Percentiles rank a stretch among this genome's conserved stretches.
phyloP scores from a whole-genome alignment of 2,797 vertebrate species.

The Semotilus atromaculatus region DNA sequence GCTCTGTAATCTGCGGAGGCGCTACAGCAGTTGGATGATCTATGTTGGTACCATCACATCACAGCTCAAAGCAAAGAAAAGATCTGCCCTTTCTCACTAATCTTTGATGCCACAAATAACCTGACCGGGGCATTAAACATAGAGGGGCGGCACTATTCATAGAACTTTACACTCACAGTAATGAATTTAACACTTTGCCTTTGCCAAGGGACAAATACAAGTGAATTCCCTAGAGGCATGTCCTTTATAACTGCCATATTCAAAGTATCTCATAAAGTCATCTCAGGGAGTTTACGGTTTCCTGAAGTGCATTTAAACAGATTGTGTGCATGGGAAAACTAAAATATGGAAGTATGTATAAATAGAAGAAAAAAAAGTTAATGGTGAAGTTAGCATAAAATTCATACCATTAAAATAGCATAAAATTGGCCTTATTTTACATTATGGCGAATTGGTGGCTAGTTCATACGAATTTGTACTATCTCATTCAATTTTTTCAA shows the following conservation, averaged over 20 bases:
- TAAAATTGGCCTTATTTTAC: too few species aligned
- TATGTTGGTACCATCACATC: conserved; percentile 79
- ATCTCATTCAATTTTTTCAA: background rate
- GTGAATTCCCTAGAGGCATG: conserved; percentile 31
- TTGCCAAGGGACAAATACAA: conserved; percentile 43
- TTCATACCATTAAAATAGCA: too few species aligned
- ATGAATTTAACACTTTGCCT: conserved; percentile 49
- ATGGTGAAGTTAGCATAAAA: background rate
- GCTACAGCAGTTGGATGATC: conserved; percentile 90
- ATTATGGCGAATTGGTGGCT: background rate
- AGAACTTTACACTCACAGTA: conserved; percentile 37
- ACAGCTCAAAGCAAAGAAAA: conserved; percentile 46
- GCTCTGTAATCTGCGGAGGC: conserved; percentile 85
- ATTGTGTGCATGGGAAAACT: background rate
- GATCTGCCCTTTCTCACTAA: conserved; percentile 46
- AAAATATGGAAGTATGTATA: background rate
- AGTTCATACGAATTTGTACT: too few species aligned
- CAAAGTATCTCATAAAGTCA: conserved; percentile 18
- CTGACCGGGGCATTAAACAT: conserved; percentile 47
- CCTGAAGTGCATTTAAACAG: background rate
- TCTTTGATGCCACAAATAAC: conserved; percentile 54
- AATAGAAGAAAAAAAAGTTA: background rate
- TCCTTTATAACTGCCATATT: conserved; percentile 33
- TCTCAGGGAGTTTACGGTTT: background rate
- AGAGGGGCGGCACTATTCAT: conserved; percentile 50